Percentiles rank a stretch among this genome's conserved stretches.
phyloP scores from a whole-genome alignment of 2,888 invertebrate species.

The Lochmaea crataegi region DNA sequence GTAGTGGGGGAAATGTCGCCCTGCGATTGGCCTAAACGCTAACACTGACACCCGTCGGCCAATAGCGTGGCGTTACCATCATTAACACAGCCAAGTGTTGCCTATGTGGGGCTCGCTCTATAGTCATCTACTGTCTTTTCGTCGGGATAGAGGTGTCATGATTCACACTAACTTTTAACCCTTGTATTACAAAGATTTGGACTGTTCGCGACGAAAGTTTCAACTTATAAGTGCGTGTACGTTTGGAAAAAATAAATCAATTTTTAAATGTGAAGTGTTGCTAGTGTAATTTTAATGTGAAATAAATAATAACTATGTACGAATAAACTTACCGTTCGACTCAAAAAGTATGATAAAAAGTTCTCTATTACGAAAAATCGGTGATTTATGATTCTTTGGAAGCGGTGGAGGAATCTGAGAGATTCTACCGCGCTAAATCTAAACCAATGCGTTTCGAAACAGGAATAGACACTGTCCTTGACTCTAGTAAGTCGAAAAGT shows the following conservation, averaged over 20 bases:
- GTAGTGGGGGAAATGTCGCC: conserved; percentile 65
- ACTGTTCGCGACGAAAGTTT: conserved; percentile 32
- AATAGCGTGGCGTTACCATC: conserved; percentile 63
- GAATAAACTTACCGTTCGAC: conserved; percentile 4
- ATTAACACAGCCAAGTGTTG: conserved; percentile 65
- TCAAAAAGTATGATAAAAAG: conserved; percentile 14
- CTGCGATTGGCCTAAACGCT: conserved; percentile 62
- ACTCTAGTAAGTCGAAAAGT: conserved; percentile 63
- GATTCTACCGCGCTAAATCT: conserved; percentile 53
- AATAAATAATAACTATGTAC: conserved; percentile 23
- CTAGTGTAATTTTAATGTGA: conserved; percentile 27
- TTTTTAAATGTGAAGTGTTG: conserved; percentile 21
- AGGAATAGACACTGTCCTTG: conserved; percentile 65
- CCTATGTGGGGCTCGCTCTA: conserved; percentile 61
- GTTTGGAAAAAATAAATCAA: conserved; percentile 3
- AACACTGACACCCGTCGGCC: conserved; percentile 61
- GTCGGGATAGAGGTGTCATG: conserved; percentile 63
- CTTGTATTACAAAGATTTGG: conserved; percentile 35
- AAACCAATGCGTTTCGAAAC: conserved; percentile 69
- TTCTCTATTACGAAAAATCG: background rate
- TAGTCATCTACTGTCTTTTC: conserved; percentile 64
- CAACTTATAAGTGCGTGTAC: conserved; percentile 29
- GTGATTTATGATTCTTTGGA: conserved; percentile 48
- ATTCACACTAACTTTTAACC: conserved; percentile 57
- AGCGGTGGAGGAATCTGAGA: conserved; percentile 55